phyloP scores from a whole-genome alignment of 1,140 invertebrate species.

The Hestina assimilis region DNA sequence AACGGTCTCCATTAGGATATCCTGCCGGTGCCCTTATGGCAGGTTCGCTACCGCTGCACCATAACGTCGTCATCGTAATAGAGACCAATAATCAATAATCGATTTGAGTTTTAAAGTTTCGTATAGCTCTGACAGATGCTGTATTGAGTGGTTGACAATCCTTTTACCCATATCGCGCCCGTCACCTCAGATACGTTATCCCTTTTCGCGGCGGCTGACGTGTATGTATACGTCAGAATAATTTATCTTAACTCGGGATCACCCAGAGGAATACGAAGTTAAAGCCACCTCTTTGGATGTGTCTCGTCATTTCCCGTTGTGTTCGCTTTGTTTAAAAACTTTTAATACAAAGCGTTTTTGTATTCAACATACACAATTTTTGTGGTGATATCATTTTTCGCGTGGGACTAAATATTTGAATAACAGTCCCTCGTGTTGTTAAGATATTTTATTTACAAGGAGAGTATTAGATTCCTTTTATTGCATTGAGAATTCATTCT shows the following conservation, averaged over 20 bases:
- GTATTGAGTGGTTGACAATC: background rate
- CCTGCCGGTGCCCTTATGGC: too few relatives aligned
- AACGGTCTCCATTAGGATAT: too few relatives aligned
- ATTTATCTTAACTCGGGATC: constrained; percentile 33
- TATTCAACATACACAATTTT: constrained; percentile 9
- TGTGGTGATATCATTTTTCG: background rate
- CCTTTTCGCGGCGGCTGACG: constrained; percentile 40
- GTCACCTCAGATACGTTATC: constrained; percentile 42
- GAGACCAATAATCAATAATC: too few relatives aligned
- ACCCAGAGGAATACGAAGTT: constrained; percentile 32
- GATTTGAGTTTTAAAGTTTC: too few relatives aligned
- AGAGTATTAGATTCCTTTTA: too few relatives aligned
- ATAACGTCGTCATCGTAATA: too few relatives aligned
- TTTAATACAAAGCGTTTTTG: constrained; percentile 9
- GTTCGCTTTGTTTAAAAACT: constrained; percentile 18
- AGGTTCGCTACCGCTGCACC: too few relatives aligned
- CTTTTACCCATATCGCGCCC: constrained; percentile 29
- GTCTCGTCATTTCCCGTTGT: constrained; percentile 18
- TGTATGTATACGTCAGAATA: constrained; percentile 37
- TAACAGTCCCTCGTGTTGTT: background rate
- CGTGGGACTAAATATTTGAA: background rate
- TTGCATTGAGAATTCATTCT: too few relatives aligned
- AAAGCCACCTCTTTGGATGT: constrained; percentile 17
- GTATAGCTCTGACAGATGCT: background rate
- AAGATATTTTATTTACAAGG: background rate